A percentile compares a stretch with the other conserved stretches of the same genome.
Evolutionary conservation across 2,888 invertebrate genomes (phyloP).

Genomic region (Pyrochroa serraticornis): DNA sequence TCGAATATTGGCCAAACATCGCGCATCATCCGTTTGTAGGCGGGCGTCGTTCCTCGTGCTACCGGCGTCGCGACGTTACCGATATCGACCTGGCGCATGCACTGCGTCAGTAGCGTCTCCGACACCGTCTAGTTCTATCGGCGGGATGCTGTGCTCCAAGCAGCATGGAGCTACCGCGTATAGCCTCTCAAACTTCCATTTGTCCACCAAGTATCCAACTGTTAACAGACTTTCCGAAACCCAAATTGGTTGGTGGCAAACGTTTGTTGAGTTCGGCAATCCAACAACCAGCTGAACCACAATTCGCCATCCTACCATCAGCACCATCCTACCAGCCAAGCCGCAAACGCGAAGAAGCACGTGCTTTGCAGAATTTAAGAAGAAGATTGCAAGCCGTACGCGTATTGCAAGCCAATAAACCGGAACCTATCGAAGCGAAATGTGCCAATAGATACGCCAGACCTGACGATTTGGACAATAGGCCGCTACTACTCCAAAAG

Average conservation of each 20-base stretch:
- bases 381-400: slow-evolving; percentile 67
- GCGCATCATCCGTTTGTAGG: slow-evolving; percentile 12
- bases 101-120: slow-evolving; percentile 21
- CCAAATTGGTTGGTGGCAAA: slow-evolving; percentile 40
- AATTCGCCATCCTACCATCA: slow-evolving; percentile 54
- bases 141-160: slow-evolving; percentile 48
- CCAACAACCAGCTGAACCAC: slow-evolving; percentile 46
- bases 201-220: slow-evolving; percentile 48
- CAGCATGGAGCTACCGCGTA: slow-evolving; percentile 55
- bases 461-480: slow-evolving; percentile 67
- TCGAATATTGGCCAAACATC: not conserved
- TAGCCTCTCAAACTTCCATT: slow-evolving; percentile 54
- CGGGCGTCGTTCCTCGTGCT: slow-evolving; percentile 17
- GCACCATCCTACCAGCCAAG: slow-evolving; percentile 67
- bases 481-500: slow-evolving; percentile 66
- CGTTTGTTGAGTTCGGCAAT: slow-evolving; percentile 46
- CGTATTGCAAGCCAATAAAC: slow-evolving; percentile 62
- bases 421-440: slow-evolving; percentile 50
- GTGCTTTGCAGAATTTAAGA: slow-evolving; percentile 72
- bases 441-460: slow-evolving; percentile 48
- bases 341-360: slow-evolving; percentile 70
- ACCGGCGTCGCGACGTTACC: slow-evolving; percentile 17
- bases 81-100: slow-evolving; percentile 27
- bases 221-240: slow-evolving; percentile 41
- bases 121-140: slow-evolving; percentile 24